Evolutionary conservation across 2,888 invertebrate species (phyloP), one percentile per base, ranked within the genome.

Genomic region (Erebia palarica): DNA sequence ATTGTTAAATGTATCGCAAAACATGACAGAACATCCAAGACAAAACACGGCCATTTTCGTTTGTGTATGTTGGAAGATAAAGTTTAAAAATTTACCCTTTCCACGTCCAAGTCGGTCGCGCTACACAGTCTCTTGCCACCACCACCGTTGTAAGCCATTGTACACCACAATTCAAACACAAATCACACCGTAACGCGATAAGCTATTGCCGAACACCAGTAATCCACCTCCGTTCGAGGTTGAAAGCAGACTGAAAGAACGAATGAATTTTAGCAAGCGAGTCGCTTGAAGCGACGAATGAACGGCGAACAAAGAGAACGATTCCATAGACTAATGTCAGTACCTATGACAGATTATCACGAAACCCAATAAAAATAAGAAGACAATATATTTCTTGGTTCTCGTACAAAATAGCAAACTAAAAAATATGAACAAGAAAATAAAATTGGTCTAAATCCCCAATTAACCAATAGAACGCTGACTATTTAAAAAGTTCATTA

Each of bases 81-180:
- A 79, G 80, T 78, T 74, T 73, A 65, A 73, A 76, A 77, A 87
- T 90, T 88, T 77, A 94, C 93, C 92, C 93, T 91, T 88, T 94
- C 93, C 65, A 93, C 91, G 80, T 93, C 93, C 77, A 93, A 83
- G 76, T 94, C 93, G 74, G 91, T 90, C 75, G 92, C 92, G 77
- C 92, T 89, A 82, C 93, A 93, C 84, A 93, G 90, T 91, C 93
- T 92, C 86, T 94, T 93, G 84, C 90, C 91, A 88, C 95, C 94
- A 94, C 95, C 95, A 86, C 95, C 95, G 94, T 95, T 95, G 94
- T 95, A 95, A 95, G 95, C 95, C 95, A 95, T 95, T 89, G 92
- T 95, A 94, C 89, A 94, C 93, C 94, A 95, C 94, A 94, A 94
- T 93, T 92, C 90, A 91, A 91, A 91, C 91, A 93, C 91, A 87